These are phyloP conservation scores for Ceratosolen fusciceps DNA, from an alignment of 1,140 invertebrate species.

Conservation along the genomic window DNA sequence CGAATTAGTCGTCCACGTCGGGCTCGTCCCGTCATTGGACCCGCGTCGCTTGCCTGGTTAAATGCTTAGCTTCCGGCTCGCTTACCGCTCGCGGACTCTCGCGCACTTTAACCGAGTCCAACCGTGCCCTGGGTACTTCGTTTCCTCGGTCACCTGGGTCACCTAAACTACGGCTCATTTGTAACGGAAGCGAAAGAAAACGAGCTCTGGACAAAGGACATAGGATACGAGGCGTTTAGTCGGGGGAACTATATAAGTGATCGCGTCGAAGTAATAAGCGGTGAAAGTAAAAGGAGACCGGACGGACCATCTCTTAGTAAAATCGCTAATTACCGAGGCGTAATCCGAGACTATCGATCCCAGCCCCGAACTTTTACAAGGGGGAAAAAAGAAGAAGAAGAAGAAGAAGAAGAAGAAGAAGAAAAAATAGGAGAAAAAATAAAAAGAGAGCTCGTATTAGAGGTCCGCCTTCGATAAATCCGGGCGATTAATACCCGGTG, in stretches of 20 bases:
- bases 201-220: too few relatives aligned
- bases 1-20: not conserved
- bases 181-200: not conserved
- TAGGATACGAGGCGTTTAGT: too few relatives aligned
- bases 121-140: not conserved
- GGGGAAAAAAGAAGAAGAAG: too few relatives aligned
- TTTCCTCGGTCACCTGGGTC: not conserved
- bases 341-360: not conserved
- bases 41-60: not conserved
- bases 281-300: not conserved
- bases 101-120: not conserved
- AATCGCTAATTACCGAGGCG: not conserved
- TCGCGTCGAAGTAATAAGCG: not conserved
- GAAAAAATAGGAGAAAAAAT: too few relatives aligned
- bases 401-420: too few relatives aligned
- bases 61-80: not conserved
- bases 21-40: not conserved
- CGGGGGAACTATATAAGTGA: too few relatives aligned
- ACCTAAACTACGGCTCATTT: not conserved
- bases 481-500: not conserved
- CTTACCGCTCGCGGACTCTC: not conserved
- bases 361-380: too few relatives aligned
- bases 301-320: too few relatives aligned
- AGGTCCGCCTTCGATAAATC: not conserved
- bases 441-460: too few relatives aligned